Evolutionary conservation across 2,888 invertebrate species (phyloP).

Genomic region (Orthosia gracilis): DNA sequence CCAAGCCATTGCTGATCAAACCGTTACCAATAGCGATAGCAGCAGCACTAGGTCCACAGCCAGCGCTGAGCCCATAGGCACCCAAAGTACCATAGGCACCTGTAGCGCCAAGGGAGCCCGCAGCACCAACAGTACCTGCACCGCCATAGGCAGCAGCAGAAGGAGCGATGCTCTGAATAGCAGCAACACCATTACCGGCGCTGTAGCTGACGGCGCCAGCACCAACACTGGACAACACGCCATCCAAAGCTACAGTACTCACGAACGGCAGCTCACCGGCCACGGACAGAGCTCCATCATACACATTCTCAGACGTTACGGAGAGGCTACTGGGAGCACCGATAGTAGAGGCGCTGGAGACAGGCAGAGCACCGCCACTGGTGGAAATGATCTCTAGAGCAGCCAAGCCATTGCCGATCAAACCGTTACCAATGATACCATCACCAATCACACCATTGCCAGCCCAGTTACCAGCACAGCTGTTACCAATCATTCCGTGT

Average conservation of each 20-base stretch:
- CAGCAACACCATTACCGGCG: conserved; percentile 49
- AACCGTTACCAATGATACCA: not conserved
- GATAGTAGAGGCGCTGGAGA: conserved; percentile 48
- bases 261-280: conserved; percentile 55
- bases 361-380: conserved; percentile 49
- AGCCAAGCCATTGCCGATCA: conserved; percentile 2
- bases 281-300: conserved; percentile 45
- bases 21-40: conserved; percentile 7
- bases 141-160: conserved; percentile 19
- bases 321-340: conserved; percentile 49
- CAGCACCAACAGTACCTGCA: not conserved
- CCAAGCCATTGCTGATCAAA: conserved; percentile 12
- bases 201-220: conserved; percentile 46
- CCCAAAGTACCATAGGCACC: too few species aligned
- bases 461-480: not conserved
- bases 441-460: too few species aligned
- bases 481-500: not conserved
- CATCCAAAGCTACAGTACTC: conserved; percentile 33
- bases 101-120: not conserved
- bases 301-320: conserved; percentile 56
- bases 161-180: conserved; percentile 33
- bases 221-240: conserved; percentile 46
- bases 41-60: not conserved
- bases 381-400: conserved; percentile 51
- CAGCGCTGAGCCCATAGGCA: too few species aligned